Base-by-base conservation (phyloP, 2,888 invertebrate species). In the Chrysotoxum bicinctum region DNA sequence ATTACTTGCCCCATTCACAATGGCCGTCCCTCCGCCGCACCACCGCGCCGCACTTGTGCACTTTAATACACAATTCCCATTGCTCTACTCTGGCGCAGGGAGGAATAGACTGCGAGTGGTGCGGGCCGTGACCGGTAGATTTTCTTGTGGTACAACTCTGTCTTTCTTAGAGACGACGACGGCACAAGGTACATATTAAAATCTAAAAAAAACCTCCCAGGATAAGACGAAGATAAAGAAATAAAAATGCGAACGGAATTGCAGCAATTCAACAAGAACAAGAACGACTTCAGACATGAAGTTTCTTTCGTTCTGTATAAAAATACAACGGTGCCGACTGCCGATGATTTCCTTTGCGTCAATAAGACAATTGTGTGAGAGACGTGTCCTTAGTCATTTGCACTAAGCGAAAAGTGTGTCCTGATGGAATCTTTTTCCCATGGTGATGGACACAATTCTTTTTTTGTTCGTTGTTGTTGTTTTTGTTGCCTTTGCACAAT, bases 1-100 rank as follows among this genome's bases (percentile, higher is more conserved):
- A 85, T 85, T 85, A 85, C 84, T 85, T 76, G 84, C 72, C 23
- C 60, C 80, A 85, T 80, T 85, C 84, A 80, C 72, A 75, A 62
- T 76, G 72, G 72, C 72, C 75, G 50, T 78, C 69, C 50, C 21
- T 64, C 75, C 14, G 37, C 6, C 43, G 5, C n/a, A 43, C 37
- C 26, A n/a, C n/a, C n/a, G n/a, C n/a, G 60, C 64, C 10, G 40
- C 62, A 84, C 80, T 85, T 68, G 68, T 80, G 72, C 74, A 70
- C 74, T 84, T 80, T 80, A 72, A 84, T 84, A 32, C 5, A 80
- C 76, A 72, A 76, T 73, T 68, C 76, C 56, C 72, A 72, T 54
- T 74, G 74, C 83, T 30, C 16, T 30, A 21, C 9, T 64, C 0
- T 30, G 19, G 4, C 1, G 10, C 2, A 1, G 4, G 6, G 14